A percentile compares a stretch with the other conserved stretches of the same genome.
Evolutionary conservation across 2,888 invertebrate genomes (phyloP).

Genomic region (Acanthosepion pharaonis): DNA sequence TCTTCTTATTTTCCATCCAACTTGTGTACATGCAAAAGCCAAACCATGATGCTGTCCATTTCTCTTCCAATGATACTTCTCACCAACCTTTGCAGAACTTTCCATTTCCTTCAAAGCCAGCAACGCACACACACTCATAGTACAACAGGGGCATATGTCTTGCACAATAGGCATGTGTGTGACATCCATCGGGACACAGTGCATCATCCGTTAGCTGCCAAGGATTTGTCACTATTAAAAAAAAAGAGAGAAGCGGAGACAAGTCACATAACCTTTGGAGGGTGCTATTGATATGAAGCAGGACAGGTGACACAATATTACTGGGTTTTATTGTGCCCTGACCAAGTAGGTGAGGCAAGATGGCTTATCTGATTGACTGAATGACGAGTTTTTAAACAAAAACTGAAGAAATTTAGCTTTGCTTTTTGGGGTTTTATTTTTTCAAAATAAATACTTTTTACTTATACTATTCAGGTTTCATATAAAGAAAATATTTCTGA

Average conservation of each 20-base stretch:
- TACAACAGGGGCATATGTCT: conserved; percentile 58
- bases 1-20: not conserved
- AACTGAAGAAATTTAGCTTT: not conserved
- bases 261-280: not conserved
- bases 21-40: not conserved
- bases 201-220: conserved; percentile 58
- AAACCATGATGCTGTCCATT: not conserved
- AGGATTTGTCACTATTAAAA: conserved; percentile 55
- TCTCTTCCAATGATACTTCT: not conserved
- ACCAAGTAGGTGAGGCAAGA: not conserved
- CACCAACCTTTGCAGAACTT: conserved; percentile 56
- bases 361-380: not conserved
- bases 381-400: not conserved
- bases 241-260: conserved; percentile 40
- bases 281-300: not conserved
- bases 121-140: conserved; percentile 60
- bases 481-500: not conserved
- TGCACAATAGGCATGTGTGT: conserved; percentile 57
- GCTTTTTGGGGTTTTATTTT: not conserved
- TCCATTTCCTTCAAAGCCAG: conserved; percentile 60
- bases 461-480: not conserved
- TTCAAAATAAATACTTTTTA: not conserved
- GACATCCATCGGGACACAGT: conserved; percentile 55
- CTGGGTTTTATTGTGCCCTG: not conserved
- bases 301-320: not conserved